phyloP scores from a whole-genome alignment of 2,888 invertebrate genomes.

The Melieria picta region DNA sequence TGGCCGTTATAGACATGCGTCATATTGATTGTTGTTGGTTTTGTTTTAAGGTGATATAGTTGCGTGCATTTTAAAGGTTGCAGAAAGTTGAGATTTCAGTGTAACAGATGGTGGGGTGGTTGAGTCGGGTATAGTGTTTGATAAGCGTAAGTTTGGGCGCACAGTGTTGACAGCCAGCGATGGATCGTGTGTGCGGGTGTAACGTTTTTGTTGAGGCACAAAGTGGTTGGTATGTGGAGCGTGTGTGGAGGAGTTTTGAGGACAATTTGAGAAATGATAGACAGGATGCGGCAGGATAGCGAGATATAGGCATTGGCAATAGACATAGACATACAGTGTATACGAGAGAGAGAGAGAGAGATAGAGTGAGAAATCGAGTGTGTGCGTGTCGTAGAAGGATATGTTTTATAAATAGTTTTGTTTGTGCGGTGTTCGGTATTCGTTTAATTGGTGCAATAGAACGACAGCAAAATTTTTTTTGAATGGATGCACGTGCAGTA shows the following conservation, averaged over 20 bases:
- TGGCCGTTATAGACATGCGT: too few species aligned
- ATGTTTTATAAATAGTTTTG: not conserved
- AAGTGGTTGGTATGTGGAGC: not conserved
- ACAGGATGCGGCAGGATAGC: constrained; percentile 27
- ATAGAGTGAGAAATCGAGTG: constrained; percentile 19
- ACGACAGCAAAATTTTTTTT: constrained; percentile 18
- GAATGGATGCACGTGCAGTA: constrained; percentile 54
- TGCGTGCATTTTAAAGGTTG: too few species aligned
- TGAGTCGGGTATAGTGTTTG: not conserved
- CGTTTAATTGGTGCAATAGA: not conserved
- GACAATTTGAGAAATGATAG: constrained; percentile 33
- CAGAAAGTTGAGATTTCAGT: too few species aligned
- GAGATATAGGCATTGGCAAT: constrained; percentile 29
- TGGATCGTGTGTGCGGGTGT: not conserved
- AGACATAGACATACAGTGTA: not conserved
- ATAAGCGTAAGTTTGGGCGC: not conserved
- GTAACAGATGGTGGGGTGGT: too few species aligned
- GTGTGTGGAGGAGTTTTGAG: not conserved
- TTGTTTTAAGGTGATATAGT: too few species aligned
- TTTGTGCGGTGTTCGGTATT: too few species aligned
- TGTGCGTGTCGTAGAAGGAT: constrained; percentile 13
- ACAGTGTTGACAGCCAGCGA: not conserved
- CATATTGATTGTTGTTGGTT: too few species aligned
- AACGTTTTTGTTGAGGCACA: not conserved
- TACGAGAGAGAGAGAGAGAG: constrained; percentile 3